Conservation (phyloP, 2,888 invertebrate genomes). For the Pseudeuparius sepicola region DNA sequence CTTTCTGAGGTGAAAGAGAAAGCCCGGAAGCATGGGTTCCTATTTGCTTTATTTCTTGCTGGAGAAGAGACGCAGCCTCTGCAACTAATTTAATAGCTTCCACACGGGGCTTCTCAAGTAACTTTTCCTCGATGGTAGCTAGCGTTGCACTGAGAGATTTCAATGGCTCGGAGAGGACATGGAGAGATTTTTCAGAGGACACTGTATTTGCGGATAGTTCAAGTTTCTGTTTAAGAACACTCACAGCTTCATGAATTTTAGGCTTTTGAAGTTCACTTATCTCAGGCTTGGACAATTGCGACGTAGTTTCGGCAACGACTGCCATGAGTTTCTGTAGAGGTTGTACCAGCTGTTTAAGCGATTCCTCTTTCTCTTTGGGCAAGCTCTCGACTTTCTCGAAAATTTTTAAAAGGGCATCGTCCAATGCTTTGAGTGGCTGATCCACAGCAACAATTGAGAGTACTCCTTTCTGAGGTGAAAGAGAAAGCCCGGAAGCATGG, state of each 20-base stretch:
- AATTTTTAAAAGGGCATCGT: constrained; percentile 14
- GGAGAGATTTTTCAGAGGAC: too few species aligned
- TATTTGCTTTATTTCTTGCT: too few species aligned
- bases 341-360: constrained; percentile 17
- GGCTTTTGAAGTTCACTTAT: constrained; percentile 11
- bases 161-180: too few species aligned
- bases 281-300: constrained; percentile 17
- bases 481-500: too few species aligned
- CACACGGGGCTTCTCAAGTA: too few species aligned
- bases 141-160: too few species aligned
- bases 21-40: too few species aligned
- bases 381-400: constrained; percentile 13
- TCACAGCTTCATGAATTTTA: constrained; percentile 15
- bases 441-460: constrained; percentile 17
- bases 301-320: constrained; percentile 20
- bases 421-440: constrained; percentile 14
- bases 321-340: constrained; percentile 24
- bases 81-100: too few species aligned
- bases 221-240: constrained; percentile 10
- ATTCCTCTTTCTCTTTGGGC: constrained; percentile 8
- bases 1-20: too few species aligned
- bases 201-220: constrained; percentile 7
- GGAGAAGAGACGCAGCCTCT: too few species aligned
- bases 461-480: too few species aligned
- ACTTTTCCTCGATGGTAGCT: too few species aligned